Percentiles rank a stretch among this genome's conserved stretches.
Evolutionary conservation across 2,113 vertebrate genomes (phyloP).

Genomic region (Corapipo altera): DNA sequence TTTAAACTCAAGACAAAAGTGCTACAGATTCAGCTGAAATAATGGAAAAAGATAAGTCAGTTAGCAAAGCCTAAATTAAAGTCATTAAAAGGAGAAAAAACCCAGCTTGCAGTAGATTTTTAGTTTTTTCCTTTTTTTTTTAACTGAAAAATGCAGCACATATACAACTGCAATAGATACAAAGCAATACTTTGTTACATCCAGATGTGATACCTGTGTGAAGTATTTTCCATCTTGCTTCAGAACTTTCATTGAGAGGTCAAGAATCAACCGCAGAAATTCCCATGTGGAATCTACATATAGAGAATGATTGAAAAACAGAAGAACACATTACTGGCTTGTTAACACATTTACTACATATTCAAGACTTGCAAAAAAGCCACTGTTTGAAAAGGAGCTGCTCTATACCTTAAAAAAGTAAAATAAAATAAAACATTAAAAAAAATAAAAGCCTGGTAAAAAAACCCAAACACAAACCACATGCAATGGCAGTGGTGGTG

Average conservation of each 20-base stretch:
- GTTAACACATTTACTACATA: background rate
- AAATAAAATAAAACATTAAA: background rate
- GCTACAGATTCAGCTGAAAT: background rate
- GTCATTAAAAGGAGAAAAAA: background rate
- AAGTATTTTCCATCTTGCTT: slow-evolving; percentile 95
- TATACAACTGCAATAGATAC: background rate
- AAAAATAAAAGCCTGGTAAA: background rate
- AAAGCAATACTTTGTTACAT: background rate
- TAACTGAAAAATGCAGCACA: background rate
- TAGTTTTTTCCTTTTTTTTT: background rate
- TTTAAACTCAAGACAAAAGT: background rate
- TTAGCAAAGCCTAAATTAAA: background rate
- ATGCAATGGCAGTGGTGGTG: background rate
- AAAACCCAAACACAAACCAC: background rate
- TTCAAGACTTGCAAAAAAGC: background rate
- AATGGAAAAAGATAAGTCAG: background rate
- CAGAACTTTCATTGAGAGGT: slow-evolving; percentile 95
- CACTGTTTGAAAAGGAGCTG: background rate
- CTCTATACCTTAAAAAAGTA: background rate
- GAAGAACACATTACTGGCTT: background rate
- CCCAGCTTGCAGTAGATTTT: background rate
- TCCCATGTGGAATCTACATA: slow-evolving; percentile 94
- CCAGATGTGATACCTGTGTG: slow-evolving; percentile 83
- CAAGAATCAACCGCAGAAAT: slow-evolving; percentile 94
- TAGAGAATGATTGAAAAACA: background rate